Evolutionary conservation across 2,113 vertebrate species (phyloP).

Genomic region (Lepus europaeus): DNA sequence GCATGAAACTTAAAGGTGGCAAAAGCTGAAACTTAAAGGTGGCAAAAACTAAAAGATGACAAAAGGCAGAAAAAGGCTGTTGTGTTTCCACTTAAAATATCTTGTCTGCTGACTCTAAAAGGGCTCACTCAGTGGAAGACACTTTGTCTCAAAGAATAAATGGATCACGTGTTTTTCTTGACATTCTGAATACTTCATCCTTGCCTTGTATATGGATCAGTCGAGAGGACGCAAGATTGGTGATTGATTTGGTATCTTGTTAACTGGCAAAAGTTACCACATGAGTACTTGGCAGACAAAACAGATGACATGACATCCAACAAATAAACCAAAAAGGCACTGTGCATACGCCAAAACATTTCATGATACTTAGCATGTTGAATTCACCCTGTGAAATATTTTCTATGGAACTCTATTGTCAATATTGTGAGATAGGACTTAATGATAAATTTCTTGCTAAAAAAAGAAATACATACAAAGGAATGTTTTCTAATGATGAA

Average conservation of each 20-base stretch:
- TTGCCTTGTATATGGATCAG: background rate
- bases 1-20: background rate
- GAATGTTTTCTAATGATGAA: conserved; percentile 38
- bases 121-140: background rate
- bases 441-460: conserved; percentile 24
- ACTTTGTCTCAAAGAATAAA: conserved; percentile 49
- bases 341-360: conserved; percentile 32
- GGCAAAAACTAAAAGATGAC: conserved; percentile 60
- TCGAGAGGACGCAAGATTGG: background rate
- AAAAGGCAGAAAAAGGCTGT: conserved; percentile 54
- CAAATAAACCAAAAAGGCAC: conserved; percentile 2
- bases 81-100: conserved; percentile 50
- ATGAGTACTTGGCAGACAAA: background rate
- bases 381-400: conserved; percentile 65
- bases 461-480: background rate
- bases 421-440: conserved; percentile 2
- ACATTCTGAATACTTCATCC: background rate
- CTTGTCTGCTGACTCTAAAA: background rate
- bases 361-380: background rate
- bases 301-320: background rate
- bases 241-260: conserved; percentile 32
- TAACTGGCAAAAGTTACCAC: conserved; percentile 39
- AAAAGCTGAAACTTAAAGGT: background rate
- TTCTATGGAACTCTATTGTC: conserved; percentile 45
- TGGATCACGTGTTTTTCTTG: background rate